A percentile compares a stretch with the other conserved stretches of the same genome.
Conservation (phyloP, 1,140 invertebrate genomes). For the Tyrophagus putrescentiae region DNA sequence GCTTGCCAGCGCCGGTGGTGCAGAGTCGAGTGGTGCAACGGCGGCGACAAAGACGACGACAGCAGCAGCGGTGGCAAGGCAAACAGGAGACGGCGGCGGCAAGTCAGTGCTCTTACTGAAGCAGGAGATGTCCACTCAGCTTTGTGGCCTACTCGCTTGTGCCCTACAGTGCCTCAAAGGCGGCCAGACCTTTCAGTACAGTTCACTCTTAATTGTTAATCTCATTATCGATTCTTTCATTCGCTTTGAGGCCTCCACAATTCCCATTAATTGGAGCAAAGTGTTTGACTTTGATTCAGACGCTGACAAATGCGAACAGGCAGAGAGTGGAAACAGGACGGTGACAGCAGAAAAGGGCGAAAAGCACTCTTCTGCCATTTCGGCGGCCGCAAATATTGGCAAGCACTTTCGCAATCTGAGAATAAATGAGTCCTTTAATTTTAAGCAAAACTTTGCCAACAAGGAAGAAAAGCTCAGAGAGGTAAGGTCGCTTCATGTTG, state of each 20-base stretch:
- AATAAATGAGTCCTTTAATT: neutral
- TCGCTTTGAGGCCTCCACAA: slow-evolving; percentile 26
- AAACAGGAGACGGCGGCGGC: neutral
- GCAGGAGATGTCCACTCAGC: slow-evolving; percentile 18
- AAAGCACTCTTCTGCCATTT: neutral
- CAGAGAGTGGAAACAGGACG: neutral
- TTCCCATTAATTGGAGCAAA: slow-evolving; percentile 1
- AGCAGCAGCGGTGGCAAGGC: neutral
- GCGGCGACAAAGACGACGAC: neutral
- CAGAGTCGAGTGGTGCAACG: neutral
- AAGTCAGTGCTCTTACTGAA: neutral
- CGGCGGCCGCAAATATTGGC: neutral
- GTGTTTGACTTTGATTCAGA: neutral
- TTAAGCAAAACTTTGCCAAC: neutral
- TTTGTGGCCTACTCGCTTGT: slow-evolving; percentile 38
- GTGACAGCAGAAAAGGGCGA: neutral
- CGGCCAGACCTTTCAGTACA: slow-evolving; percentile 45
- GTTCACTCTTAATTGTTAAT: slow-evolving; percentile 44
- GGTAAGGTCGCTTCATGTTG: neutral
- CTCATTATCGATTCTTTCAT: slow-evolving; percentile 43
- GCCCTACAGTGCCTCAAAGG: slow-evolving; percentile 41
- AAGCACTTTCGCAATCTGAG: slow-evolving; percentile 2
- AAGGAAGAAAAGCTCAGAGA: neutral
- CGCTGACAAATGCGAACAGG: neutral
- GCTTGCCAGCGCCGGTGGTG: neutral